Evolutionary conservation across 2,797 vertebrate genomes (phyloP), one percentile per base, ranked within the genome.

Genomic region (Poeciliopsis turneri): DNA sequence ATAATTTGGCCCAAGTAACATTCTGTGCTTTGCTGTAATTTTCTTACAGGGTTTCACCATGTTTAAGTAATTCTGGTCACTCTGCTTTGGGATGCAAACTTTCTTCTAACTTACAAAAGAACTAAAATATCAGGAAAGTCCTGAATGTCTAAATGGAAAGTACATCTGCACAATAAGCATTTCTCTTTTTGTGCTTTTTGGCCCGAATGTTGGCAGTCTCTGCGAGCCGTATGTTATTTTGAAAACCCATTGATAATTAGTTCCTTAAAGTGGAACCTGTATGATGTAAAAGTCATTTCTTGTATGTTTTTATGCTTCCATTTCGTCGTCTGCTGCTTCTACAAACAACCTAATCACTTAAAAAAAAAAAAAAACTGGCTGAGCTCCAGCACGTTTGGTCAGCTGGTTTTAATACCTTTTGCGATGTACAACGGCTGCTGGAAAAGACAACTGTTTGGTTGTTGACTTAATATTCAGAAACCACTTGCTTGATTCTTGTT

Each of bases 1-100:
- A 82, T 84, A 77, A 89, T 90, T 86, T 82, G 83, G 77, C 76
- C 77, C n/a, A 8, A 77, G 82, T 41, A 88, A 83, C 87, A 89
- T 53, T 53, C 6, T 53, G n/a, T n/a, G 28, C n/a, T 71, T n/a
- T 28, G 28, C 36, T 46, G 68, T 71, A 71, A 71, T 45, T 28
- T 71, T 28, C 43, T 28, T 46, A 28, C 25, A 12, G 68, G 12
- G 39, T 70, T 45, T 71, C 68, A 46, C 68, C 41, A 46, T 15
- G 16, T 71, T 45, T 18, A n/a, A 45, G 68, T 46, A 28, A 45
- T 46, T 9, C 43, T 71, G 43, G 13, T 71, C 43, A 28, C 3
- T 45, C 13, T 70, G 15, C 5, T 8, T 16, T 46, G 68, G 36
- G 41, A n/a, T 45, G n/a, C 3, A 13, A 71, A 45, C 25, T 28